A percentile compares a stretch with the other conserved stretches of the same genome.
Evolutionary conservation across 2,797 vertebrate species (phyloP).

Genomic region (Scolopax bukidnonensis): DNA sequence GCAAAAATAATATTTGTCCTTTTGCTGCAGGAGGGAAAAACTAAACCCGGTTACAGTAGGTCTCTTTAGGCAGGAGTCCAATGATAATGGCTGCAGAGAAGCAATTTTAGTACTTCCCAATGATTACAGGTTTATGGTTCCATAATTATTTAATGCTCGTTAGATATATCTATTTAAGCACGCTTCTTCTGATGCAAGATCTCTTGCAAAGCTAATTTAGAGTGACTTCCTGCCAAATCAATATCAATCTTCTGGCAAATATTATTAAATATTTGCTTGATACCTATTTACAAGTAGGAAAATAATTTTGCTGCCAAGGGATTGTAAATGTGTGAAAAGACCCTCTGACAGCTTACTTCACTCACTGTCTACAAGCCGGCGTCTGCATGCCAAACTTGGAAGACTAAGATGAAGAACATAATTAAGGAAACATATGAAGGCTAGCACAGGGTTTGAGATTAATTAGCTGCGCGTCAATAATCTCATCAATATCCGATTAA

Average conservation of each 20-base stretch:
- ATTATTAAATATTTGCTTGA: constrained; percentile 84
- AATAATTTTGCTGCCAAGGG: constrained; percentile 80
- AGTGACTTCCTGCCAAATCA: constrained; percentile 74
- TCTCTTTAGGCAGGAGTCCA: background rate
- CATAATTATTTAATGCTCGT: constrained; percentile 58
- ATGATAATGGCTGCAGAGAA: background rate
- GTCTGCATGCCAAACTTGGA: constrained; percentile 81
- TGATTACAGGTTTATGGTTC: constrained; percentile 43
- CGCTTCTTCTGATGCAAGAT: constrained; percentile 53
- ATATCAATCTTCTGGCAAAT: constrained; percentile 77
- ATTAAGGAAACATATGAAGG: constrained; percentile 99
- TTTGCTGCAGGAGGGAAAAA: background rate
- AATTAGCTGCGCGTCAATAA: constrained; percentile 98
- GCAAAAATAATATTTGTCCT: background rate
- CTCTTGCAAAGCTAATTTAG: constrained; percentile 62
- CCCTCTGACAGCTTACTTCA: constrained; percentile 83
- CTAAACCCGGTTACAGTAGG: background rate
- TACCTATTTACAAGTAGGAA: constrained; percentile 83
- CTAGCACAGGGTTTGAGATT: constrained; percentile 90
- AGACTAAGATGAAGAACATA: constrained; percentile 98
- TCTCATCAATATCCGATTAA: constrained; percentile 99
- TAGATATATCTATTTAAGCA: constrained; percentile 60
- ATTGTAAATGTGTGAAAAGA: constrained; percentile 79
- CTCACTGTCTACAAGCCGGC: constrained; percentile 82
- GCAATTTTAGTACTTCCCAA: constrained; percentile 41